Percentiles rank a stretch among this genome's conserved stretches.
Evolutionary conservation across 2,888 invertebrate genomes (phyloP).

Genomic region (Fissipunctia ypsillon): DNA sequence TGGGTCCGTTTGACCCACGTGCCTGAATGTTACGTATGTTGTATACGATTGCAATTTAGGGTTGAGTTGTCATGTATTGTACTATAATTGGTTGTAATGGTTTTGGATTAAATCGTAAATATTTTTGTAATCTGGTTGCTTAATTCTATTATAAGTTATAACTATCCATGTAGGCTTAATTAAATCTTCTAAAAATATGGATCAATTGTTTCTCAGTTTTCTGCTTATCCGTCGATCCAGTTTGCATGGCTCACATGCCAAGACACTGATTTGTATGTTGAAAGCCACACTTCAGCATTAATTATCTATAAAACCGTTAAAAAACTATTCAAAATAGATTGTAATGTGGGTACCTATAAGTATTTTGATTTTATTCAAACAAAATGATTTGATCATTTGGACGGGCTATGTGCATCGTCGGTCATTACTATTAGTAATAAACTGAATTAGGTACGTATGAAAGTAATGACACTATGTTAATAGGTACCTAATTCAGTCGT

Average conservation of each 20-base stretch:
- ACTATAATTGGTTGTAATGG: constrained; percentile 54
- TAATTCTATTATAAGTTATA: constrained; percentile 3
- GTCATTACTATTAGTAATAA: not conserved
- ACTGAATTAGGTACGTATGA: not conserved
- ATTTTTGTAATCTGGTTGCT: constrained; percentile 12
- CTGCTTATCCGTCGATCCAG: not conserved
- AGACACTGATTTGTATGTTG: not conserved
- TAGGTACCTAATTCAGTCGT: not conserved
- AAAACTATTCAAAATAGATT: not conserved
- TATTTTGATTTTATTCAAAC: not conserved
- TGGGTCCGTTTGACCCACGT: constrained; percentile 76
- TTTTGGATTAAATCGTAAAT: constrained; percentile 27
- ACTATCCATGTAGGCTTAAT: not conserved
- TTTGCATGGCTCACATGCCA: not conserved
- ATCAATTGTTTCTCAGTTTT: not conserved
- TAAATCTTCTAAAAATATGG: not conserved
- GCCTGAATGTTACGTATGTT: constrained; percentile 68
- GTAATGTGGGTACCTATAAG: not conserved
- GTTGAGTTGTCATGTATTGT: constrained; percentile 63
- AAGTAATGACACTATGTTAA: not conserved
- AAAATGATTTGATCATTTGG: not conserved
- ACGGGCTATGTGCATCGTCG: not conserved
- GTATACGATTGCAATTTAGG: constrained; percentile 64
- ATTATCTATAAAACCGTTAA: not conserved
- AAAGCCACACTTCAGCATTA: not conserved